phyloP scores from a whole-genome alignment of 2,797 vertebrate species.

The Gymnopithys bicolor region DNA sequence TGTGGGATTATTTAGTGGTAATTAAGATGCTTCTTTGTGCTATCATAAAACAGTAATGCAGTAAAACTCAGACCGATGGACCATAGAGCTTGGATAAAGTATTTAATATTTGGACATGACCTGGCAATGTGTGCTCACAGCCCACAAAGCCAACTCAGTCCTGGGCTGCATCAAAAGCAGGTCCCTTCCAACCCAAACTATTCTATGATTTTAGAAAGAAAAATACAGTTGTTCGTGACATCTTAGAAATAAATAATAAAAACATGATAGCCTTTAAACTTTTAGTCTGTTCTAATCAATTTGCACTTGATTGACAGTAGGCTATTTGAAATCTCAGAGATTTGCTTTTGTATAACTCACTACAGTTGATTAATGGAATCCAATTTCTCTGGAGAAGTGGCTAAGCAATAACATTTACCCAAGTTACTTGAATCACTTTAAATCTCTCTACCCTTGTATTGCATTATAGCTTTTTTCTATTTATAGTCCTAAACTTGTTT shows the following conservation, averaged over 20 bases:
- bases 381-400: neutral
- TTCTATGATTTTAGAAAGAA: neutral
- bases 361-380: neutral
- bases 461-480: neutral
- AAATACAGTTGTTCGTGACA: neutral
- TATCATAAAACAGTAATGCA: neutral
- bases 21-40: neutral
- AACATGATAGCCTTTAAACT: neutral
- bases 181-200: neutral
- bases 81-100: neutral
- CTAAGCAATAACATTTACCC: neutral
- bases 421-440: neutral
- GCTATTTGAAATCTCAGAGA: neutral
- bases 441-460: neutral
- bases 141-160: rapidly evolving
- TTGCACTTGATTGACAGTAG: neutral
- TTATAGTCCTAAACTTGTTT: neutral
- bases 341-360: neutral
- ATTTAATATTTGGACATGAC: neutral
- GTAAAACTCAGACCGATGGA: neutral
- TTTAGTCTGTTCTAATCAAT: neutral
- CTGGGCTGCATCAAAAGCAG: neutral
- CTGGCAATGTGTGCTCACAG: rapidly evolving
- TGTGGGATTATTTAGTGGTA: neutral
- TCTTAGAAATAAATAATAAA: neutral